Percentiles rank a stretch among this genome's conserved stretches.
phyloP scores from a whole-genome alignment of 2,888 invertebrate species.

The Abscondita cerata region DNA sequence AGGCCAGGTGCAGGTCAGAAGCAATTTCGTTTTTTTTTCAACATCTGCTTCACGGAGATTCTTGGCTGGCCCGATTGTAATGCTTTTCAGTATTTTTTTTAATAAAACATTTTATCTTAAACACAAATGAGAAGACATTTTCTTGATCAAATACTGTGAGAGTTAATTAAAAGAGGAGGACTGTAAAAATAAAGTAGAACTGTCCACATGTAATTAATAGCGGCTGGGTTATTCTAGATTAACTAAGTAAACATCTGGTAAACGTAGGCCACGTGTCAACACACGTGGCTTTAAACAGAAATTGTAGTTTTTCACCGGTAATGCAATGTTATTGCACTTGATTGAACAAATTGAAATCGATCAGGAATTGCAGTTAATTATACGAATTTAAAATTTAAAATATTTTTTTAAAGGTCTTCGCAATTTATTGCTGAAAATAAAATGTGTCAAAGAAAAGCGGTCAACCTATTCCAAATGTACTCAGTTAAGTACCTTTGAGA shows the following conservation, averaged over 20 bases:
- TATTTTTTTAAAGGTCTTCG: too few species aligned
- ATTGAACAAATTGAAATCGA: too few species aligned
- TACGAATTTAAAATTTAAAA: too few species aligned
- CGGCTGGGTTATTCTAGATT: slow-evolving; percentile 17
- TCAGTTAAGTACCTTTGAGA: too few species aligned
- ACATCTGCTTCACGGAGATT: slow-evolving; percentile 9
- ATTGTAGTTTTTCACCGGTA: background rate
- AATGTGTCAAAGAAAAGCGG: too few species aligned
- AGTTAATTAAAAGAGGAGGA: slow-evolving; percentile 14
- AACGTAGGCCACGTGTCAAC: slow-evolving; percentile 22
- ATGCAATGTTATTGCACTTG: too few species aligned
- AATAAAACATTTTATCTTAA: background rate
- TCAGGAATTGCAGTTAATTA: too few species aligned
- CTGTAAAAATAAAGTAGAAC: slow-evolving; percentile 19
- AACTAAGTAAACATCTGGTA: slow-evolving; percentile 28
- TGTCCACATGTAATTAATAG: slow-evolving; percentile 20
- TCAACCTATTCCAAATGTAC: too few species aligned
- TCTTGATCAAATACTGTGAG: background rate
- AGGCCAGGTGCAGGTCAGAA: slow-evolving; percentile 12
- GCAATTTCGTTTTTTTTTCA: slow-evolving; percentile 4
- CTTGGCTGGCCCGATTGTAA: background rate
- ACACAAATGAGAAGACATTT: background rate
- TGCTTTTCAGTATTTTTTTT: background rate
- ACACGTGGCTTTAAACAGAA: slow-evolving; percentile 16
- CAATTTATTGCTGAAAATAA: too few species aligned